phyloP scores from a whole-genome alignment of 2,888 invertebrate genomes.

The Dendrolimus houi region DNA sequence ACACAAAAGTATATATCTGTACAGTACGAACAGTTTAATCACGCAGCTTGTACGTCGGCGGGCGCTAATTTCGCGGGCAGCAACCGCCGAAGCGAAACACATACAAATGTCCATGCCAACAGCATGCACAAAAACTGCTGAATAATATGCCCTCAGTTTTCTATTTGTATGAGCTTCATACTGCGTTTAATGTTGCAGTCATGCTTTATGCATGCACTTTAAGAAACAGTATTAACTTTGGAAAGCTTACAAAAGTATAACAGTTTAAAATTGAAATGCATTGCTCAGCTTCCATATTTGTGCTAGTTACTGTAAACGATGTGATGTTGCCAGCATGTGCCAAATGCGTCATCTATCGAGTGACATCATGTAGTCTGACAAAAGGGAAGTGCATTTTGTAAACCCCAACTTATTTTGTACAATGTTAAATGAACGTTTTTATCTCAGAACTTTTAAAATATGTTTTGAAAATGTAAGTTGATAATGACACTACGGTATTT shows the following conservation, averaged over 20 bases:
- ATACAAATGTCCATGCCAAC: constrained; percentile 58
- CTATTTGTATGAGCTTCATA: constrained; percentile 46
- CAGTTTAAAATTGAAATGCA: too few relatives aligned
- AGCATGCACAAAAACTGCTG: constrained; percentile 55
- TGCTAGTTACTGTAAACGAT: background rate
- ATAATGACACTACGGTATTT: too few relatives aligned
- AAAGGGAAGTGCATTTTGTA: background rate
- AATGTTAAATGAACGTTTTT: too few relatives aligned
- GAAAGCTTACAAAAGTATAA: too few relatives aligned
- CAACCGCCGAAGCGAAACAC: constrained; percentile 60
- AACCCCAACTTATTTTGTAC: too few relatives aligned
- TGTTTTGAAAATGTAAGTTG: too few relatives aligned
- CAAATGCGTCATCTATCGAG: constrained; percentile 54
- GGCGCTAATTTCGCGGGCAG: constrained; percentile 60
- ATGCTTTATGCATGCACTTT: constrained; percentile 7
- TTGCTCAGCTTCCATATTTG: background rate
- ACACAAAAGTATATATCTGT: constrained; percentile 33
- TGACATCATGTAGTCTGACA: constrained; percentile 28
- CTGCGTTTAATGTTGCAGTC: constrained; percentile 55
- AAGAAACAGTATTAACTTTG: too few relatives aligned
- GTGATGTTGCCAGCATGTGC: constrained; percentile 46
- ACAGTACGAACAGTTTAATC: constrained; percentile 61
- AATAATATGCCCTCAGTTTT: constrained; percentile 56
- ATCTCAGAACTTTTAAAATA: too few relatives aligned
- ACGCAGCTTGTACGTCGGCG: constrained; percentile 43